Evolutionary conservation across 2,113 vertebrate species (phyloP), one percentile per base, ranked within the genome.

Genomic region (Neolamprologus cancellatus): DNA sequence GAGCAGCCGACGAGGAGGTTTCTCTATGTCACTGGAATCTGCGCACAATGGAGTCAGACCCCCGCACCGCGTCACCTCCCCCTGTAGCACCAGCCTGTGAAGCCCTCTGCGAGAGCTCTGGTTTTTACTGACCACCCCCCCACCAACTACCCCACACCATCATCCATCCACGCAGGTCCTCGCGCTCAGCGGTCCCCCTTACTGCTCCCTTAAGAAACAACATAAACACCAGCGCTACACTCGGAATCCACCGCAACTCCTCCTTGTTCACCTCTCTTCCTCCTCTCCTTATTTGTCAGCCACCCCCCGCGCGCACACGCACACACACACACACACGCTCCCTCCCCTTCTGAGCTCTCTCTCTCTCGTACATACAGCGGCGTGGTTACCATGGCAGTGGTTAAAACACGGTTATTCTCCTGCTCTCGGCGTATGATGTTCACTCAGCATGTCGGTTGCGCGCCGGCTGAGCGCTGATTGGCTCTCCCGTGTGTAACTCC

Each of bases 11-110:
- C 28, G 39, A 84, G 93, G 94, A 86, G 93, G 94, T 94, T 94
- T 94, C 94, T 93, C 87, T 59, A 93, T 93, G 94, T 95, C 93
- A 91, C 78, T 94, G 92, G 92, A 94, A 94, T 94, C 92, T 87
- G 86, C 18, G 89, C 84, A 93, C 92, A 94, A 94, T 93, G 78
- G 92, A 91, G 61, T 76, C 55, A 44, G 34, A 71, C 50, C 82
- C 85, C 83, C 74, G 52, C 52, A 30, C 54, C 87, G 4, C 12
- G 25, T 9, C 55, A 30, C 55, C 55, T 6, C 17, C 34, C 32
- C 39, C 84, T 88, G 71, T 30, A 87, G 84, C 91, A 84, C 81
- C 84, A 82, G 80, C 86, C 64, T 88, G 86, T 86, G 86, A 92
- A 88, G 86, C 87, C 39, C 87, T 79, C 83, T 81, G 71, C n/a